Conservation (phyloP, 2,888 invertebrate species). For the Noctua fimbriata region DNA sequence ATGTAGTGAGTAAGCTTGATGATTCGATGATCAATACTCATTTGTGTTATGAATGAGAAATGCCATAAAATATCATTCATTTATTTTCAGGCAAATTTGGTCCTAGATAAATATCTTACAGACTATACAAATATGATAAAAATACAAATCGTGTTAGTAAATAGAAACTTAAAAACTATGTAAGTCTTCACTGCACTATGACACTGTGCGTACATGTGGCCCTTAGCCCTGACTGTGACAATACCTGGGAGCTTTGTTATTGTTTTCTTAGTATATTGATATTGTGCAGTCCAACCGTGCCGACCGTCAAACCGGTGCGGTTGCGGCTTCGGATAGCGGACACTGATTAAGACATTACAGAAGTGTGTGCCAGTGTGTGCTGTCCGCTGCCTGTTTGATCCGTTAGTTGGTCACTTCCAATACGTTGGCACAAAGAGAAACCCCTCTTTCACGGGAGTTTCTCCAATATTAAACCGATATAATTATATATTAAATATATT, state of each 20-base stretch:
- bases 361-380: not conserved
- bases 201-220: not conserved
- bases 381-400: not conserved
- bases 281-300: not conserved
- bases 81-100: too few relatives aligned
- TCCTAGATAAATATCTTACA: too few relatives aligned
- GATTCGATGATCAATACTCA: not conserved
- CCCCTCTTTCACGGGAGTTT: not conserved
- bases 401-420: not conserved
- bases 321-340: not conserved
- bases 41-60: not conserved
- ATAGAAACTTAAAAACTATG: too few relatives aligned
- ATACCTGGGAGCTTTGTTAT: not conserved
- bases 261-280: slow-evolving; percentile 4
- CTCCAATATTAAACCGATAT: not conserved
- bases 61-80: not conserved
- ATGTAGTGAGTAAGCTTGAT: not conserved
- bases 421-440: not conserved
- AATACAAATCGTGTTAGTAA: too few relatives aligned
- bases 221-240: not conserved
- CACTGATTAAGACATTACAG: not conserved
- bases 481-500: too few relatives aligned
- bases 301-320: not conserved
- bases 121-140: too few relatives aligned
- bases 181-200: too few relatives aligned